Evolutionary conservation across 2,888 invertebrate genomes (phyloP).

Genomic region (Chrysopilus asiliformis): DNA sequence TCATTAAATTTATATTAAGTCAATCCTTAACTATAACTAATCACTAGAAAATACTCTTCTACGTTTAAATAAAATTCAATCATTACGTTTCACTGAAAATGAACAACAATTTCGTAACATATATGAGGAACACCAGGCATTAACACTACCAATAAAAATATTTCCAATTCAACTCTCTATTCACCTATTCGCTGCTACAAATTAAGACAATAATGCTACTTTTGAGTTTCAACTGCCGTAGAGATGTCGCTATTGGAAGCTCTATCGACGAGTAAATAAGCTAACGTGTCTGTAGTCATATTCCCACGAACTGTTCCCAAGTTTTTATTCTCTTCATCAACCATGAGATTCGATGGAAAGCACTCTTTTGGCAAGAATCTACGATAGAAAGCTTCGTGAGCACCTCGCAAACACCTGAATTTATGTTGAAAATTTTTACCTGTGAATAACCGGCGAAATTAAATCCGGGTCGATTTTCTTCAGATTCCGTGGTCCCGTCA

Average conservation of each 20-base stretch:
- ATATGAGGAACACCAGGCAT: too few relatives aligned
- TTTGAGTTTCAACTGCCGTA: too few relatives aligned
- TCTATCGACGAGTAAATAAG: conserved; percentile 15
- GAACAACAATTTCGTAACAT: too few relatives aligned
- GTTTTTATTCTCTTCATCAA: conserved; percentile 3
- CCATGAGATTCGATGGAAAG: conserved; percentile 19
- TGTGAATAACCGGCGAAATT: conserved; percentile 46
- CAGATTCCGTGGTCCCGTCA: conserved; percentile 41
- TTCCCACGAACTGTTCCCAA: conserved; percentile 11
- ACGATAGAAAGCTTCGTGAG: conserved; percentile 2
- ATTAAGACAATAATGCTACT: too few relatives aligned
- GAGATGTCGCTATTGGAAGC: not conserved
- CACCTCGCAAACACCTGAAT: not conserved
- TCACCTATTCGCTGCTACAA: too few relatives aligned
- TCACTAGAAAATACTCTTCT: too few relatives aligned
- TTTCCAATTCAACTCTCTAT: too few relatives aligned
- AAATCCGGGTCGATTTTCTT: conserved; percentile 43
- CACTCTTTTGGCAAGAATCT: conserved; percentile 30
- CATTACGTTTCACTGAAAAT: too few relatives aligned
- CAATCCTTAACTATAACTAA: too few relatives aligned
- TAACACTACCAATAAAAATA: too few relatives aligned
- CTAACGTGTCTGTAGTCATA: conserved; percentile 17
- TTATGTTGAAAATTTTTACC: conserved; percentile 22
- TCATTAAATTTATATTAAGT: too few relatives aligned
- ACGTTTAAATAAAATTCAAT: too few relatives aligned